These are phyloP conservation scores for Eueremaeus valkanovi DNA, from an alignment of 2,888 invertebrate genomes.

Conservation along the genomic window DNA sequence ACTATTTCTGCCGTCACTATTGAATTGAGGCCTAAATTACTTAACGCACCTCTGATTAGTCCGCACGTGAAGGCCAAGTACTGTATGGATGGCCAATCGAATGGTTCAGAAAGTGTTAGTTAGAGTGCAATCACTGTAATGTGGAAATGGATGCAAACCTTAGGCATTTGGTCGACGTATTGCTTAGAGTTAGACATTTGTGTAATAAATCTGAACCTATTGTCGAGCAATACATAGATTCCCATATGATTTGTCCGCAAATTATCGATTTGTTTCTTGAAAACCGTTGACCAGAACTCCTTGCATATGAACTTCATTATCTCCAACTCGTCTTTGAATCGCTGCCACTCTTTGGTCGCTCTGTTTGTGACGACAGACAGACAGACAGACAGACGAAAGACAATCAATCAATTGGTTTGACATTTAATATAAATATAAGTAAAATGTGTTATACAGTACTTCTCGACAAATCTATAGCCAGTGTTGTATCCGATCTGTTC, in stretches of 20 bases:
- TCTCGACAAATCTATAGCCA: slow-evolving; percentile 59
- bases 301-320: slow-evolving; percentile 98
- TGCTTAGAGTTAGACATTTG: slow-evolving; percentile 84
- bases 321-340: slow-evolving; percentile 95
- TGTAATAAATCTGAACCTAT: slow-evolving; percentile 82
- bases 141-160: slow-evolving; percentile 12
- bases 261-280: slow-evolving; percentile 97
- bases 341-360: slow-evolving; percentile 76
- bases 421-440: no score
- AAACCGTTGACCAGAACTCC: slow-evolving; percentile 96
- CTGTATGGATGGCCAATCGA: slow-evolving; percentile 56
- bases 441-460: slow-evolving; percentile 50
- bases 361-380: no score
- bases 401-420: neutral
- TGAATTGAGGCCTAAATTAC: slow-evolving; percentile 87
- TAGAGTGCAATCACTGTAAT: neutral
- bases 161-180: slow-evolving; percentile 65
- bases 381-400: neutral
- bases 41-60: slow-evolving; percentile 85
- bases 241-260: slow-evolving; percentile 94
- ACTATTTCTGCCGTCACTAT: slow-evolving; percentile 93
- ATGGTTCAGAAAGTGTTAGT: neutral
- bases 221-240: slow-evolving; percentile 95
- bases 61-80: slow-evolving; percentile 95
- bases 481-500: slow-evolving; percentile 59